Base-by-base conservation (phyloP, 1,140 invertebrate species). In the Acyrthosiphon pisum region DNA sequence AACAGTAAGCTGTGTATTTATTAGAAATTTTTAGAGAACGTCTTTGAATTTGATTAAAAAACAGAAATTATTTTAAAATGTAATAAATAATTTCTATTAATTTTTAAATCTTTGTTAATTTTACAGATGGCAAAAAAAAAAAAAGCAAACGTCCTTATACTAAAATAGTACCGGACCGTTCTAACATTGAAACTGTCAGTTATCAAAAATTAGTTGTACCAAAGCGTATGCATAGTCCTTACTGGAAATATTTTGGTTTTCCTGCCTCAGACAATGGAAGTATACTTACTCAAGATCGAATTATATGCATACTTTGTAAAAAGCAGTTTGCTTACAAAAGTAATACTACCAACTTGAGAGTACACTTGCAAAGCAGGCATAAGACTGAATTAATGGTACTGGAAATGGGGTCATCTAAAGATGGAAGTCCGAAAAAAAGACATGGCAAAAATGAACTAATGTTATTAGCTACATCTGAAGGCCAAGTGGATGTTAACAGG, bases 191-290 rank as follows among this genome's bases (percentile, higher is more conserved):
- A 93, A 93, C 91, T 41, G 81, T 93, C 6, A 86, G 23, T 22
- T 96, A 96, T 93, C 96, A 96, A 93, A 96, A 95, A 93, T 94
- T 96, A 11, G 96, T 96, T 20, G 96, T 96, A 22, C 96, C 96
- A 9, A 95, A 95, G 94, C 95, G 96, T 1, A 97, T 96, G 96
- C 95, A 96, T 93, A 96, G 96, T 94, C 96, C 96, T 84, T 97
- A 96, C 94, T 97, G 96, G 96, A 96, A 96, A 94, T 96, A 96
- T 94, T 97, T 96, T 94, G 96, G 96, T 30, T 97, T 97, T 95
- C 96, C 96, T 84, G 96, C 96, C 0, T 96, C 96, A 81, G 96
- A 96, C 37, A 95, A 96, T 68, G 96, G 96, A 81, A 95, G 96
- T 93, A 96, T 97, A 93, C 94, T 97, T 6, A 96, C 96, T n/a